These are phyloP conservation scores for Ophion slaviceki DNA, from an alignment of 2,888 invertebrate species.

Conservation along the genomic window DNA sequence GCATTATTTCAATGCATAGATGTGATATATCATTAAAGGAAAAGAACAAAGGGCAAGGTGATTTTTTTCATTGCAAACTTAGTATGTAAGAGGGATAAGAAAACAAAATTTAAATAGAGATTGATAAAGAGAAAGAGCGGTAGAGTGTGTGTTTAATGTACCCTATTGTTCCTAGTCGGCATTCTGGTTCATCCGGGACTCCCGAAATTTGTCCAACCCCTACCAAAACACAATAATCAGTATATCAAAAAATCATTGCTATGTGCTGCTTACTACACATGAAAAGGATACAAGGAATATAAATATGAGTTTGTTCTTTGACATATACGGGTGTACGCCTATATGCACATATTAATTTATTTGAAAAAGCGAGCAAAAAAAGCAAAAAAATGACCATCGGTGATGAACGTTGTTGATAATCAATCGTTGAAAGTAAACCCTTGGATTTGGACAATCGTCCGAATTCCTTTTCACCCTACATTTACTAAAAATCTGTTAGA, in stretches of 20 bases:
- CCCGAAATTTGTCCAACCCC: conserved; percentile 81
- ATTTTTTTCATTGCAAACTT: conserved; percentile 6
- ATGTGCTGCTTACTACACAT: neutral
- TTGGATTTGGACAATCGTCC: neutral
- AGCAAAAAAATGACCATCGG: too few species aligned
- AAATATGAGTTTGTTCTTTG: too few species aligned
- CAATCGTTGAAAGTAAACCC: neutral
- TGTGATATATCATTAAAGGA: conserved; percentile 7
- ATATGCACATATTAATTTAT: too few species aligned
- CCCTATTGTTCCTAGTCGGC: conserved; percentile 83
- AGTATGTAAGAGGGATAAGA: conserved; percentile 36
- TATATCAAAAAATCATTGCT: conserved; percentile 54
- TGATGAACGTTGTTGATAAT: too few species aligned
- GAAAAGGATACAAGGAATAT: neutral
- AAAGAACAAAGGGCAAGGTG: conserved; percentile 10
- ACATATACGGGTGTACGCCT: too few species aligned
- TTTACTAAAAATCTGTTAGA: too few species aligned
- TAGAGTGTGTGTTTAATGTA: conserved; percentile 76
- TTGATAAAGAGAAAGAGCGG: conserved; percentile 52
- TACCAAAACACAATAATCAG: conserved; percentile 81
- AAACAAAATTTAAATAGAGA: conserved; percentile 43
- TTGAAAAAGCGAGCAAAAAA: too few species aligned
- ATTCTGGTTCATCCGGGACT: conserved; percentile 81
- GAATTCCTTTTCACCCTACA: too few species aligned
- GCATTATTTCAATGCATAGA: conserved; percentile 15